Base-by-base conservation (phyloP, 1,140 invertebrate genomes). In the Leptopilina boulardi region DNA sequence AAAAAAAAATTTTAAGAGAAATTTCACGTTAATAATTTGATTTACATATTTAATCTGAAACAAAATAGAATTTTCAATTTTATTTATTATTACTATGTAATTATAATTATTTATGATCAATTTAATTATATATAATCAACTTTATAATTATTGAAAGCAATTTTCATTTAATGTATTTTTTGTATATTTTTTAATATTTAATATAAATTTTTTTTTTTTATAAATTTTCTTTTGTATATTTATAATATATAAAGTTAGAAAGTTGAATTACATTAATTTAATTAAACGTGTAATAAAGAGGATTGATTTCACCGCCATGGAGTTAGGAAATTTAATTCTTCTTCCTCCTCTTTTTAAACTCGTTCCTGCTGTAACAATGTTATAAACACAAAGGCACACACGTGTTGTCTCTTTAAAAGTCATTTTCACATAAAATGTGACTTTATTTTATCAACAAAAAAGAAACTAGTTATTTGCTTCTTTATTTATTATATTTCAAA, bases 301-400 rank as follows among this genome's bases (percentile, higher is more conserved):
- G 47, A 18, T 51, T 51, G 47, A 9, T 51, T 18, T 18, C 47
- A 51, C 47, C 15, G 18, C 1, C n/a, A 18, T 51, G 47, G 5
- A 51, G 15, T 8, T 18, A 15, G 3, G 47, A 51, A 51, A 51
- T 51, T 18, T 3, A 51, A 51, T 8, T 18, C 47, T 51, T 44
- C 15, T 51, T 18, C 34, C 8, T 38, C 34, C 34, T 38, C 34
- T 38, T 38, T 9, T 38, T 38, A 38, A 38, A 38, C 8, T 4
- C 34, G 34, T 38, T 38, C 34, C 34, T 18, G 47, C 15, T 51
- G n/a, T 51, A 51, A 51, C 47, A n/a, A 18, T 51, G 18, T 51
- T 51, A 18, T 51, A 51, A 47, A 51, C 47, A 51, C 47, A 51
- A 51, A 51, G 47, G 47, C 47, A 51, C 13, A 18, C 47, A 51